Conservation (phyloP, 1,140 invertebrate genomes). For the Drosophila ananassae region DNA sequence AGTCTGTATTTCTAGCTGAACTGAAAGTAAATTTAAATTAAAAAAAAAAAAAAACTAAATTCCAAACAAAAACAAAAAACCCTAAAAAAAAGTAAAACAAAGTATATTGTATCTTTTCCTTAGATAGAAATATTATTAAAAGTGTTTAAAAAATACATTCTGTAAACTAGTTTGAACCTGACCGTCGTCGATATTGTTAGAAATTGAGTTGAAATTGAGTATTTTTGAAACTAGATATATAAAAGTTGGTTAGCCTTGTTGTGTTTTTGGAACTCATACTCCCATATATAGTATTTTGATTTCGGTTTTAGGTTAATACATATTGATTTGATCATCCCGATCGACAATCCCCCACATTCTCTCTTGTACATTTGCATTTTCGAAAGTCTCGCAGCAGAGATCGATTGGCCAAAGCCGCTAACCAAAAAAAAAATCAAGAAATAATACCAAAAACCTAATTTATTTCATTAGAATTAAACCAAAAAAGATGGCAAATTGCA, state of each 20-base stretch:
- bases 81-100: slow-evolving; percentile 5
- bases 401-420: slow-evolving; percentile 34
- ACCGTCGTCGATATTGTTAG: slow-evolving; percentile 45
- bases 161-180: slow-evolving; percentile 48
- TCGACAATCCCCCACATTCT: slow-evolving; percentile 23
- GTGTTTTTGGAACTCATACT: slow-evolving; percentile 1
- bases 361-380: slow-evolving; percentile 55
- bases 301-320: slow-evolving; percentile 38
- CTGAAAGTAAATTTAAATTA: slow-evolving; percentile 22
- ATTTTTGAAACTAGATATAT: slow-evolving; percentile 42
- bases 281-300: slow-evolving; percentile 8
- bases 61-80: slow-evolving; percentile 2
- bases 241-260: slow-evolving; percentile 34
- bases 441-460: background rate
- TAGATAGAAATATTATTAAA: slow-evolving; percentile 37
- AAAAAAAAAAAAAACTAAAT: slow-evolving; percentile 22
- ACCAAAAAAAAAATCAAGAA: background rate
- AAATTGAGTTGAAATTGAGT: slow-evolving; percentile 32
- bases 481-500: slow-evolving; percentile 47
- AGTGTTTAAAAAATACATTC: slow-evolving; percentile 40
- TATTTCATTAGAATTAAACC: slow-evolving; percentile 12
- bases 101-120: slow-evolving; percentile 34
- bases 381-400: slow-evolving; percentile 31
- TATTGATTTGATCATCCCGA: slow-evolving; percentile 23
- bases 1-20: slow-evolving; percentile 60